Evolutionary conservation across 2,797 vertebrate species (phyloP).

Genomic region (Gallinago nigripennis): DNA sequence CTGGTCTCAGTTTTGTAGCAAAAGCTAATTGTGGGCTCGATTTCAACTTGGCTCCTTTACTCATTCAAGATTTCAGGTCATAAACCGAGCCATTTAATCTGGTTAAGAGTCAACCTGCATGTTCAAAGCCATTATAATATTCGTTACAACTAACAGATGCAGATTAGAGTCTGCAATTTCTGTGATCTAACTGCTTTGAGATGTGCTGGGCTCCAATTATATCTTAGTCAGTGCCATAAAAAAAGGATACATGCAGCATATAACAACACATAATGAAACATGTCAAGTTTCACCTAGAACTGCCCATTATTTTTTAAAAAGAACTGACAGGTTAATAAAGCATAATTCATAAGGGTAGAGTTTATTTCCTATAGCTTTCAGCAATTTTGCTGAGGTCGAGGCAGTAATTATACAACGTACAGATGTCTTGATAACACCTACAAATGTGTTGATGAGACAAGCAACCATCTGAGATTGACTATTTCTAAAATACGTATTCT

Average conservation of each 20-base stretch:
- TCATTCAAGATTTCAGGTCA: neutral
- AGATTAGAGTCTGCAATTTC: conserved; percentile 36
- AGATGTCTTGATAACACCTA: conserved; percentile 25
- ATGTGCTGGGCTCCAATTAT: neutral
- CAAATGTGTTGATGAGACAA: conserved; percentile 14
- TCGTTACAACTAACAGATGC: neutral
- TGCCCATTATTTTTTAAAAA: conserved; percentile 55
- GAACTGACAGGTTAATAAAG: conserved; percentile 63
- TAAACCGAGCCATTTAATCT: neutral
- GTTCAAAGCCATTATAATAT: neutral
- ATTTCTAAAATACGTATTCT: neutral
- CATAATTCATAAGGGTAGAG: conserved; percentile 24
- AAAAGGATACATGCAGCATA: neutral
- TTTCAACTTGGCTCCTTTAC: neutral
- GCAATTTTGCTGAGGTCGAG: neutral
- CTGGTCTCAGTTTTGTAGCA: neutral
- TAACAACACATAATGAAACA: conserved; percentile 36
- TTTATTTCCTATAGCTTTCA: conserved; percentile 57
- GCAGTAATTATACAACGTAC: conserved; percentile 32
- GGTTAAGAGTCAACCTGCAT: neutral
- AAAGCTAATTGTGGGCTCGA: neutral
- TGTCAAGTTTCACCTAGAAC: conserved; percentile 44
- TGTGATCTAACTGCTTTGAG: conserved; percentile 27
- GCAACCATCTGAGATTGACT: neutral
- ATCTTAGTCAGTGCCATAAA: conserved; percentile 25